Evolutionary conservation across 2,797 vertebrate species (phyloP), one percentile per base, ranked within the genome.

Genomic region (Gallinago nigripennis): DNA sequence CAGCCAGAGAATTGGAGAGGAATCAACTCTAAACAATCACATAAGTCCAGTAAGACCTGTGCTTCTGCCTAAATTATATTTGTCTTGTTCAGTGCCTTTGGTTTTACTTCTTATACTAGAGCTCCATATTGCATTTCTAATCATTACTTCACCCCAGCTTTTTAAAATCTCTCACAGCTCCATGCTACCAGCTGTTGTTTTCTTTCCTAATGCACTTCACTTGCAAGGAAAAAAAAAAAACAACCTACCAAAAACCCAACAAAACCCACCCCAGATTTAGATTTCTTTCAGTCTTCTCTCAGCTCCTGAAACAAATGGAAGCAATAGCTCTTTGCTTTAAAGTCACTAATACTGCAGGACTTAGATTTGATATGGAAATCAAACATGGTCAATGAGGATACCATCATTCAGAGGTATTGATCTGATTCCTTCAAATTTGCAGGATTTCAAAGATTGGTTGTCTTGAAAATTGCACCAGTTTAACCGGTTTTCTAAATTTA

Each of bases 121-220:
- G 90, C 53, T 87, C 68, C 82, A 87, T 95, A 94, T 78, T 94
- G 94, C 96, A 96, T 94, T 97, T 96, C 94, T 96, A 97, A 97
- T 97, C 92, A 96, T 95, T 97, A 94, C 92, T 96, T 96, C 82
- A 95, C 91, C 78, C 76, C 76, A 94, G 83, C 78, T 76, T 97
- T 96, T 97, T 33, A 88, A 94, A 97, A 97, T 88, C 94, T 94
- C 96, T 93, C 90, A 82, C 90, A 93, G 92, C 82, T 95, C 94
- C 81, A 82, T 93, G 83, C 88, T 94, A 97, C 92, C 97, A 98
- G 97, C 96, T 97, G 96, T 94, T 98, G 95, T 97, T 97, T 98
- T 97, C 96, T 96, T 96, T 96, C 91, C 86, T 91, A 95, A 95
- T 88, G 78, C 50, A 96, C 93, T 97, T 97, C 91, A 92, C 90